Evolutionary conservation across 2,797 vertebrate genomes (phyloP).

Genomic region (Eospalax fontanierii): DNA sequence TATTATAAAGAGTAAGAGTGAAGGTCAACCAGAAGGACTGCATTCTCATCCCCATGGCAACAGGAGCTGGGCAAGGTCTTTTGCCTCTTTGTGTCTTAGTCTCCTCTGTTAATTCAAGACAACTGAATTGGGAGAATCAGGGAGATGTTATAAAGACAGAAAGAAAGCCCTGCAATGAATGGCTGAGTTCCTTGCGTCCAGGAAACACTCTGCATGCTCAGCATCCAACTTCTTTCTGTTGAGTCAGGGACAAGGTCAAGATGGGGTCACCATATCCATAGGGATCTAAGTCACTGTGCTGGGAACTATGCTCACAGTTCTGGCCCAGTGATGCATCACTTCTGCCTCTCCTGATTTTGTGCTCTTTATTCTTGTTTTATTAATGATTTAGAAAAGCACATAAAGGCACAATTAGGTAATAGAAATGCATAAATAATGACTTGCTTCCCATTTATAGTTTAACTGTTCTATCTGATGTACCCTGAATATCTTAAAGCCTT

Average conservation of each 20-base stretch:
- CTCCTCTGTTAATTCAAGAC: background rate
- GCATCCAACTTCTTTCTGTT: background rate
- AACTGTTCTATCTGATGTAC: background rate
- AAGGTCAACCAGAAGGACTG: background rate
- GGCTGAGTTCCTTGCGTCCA: rapidly evolving
- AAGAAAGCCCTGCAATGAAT: background rate
- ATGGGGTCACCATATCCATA: background rate
- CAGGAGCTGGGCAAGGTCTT: background rate
- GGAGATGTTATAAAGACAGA: background rate
- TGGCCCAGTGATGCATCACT: background rate
- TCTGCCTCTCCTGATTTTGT: background rate
- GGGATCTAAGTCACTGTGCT: background rate
- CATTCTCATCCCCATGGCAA: background rate
- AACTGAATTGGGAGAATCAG: too few relatives aligned
- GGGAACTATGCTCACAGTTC: rapidly evolving
- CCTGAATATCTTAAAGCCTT: background rate
- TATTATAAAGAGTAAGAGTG: background rate
- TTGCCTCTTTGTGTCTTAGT: background rate
- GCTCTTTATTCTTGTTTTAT: background rate
- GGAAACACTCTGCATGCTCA: rapidly evolving
- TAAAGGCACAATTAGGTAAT: background rate
- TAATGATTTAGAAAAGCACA: background rate
- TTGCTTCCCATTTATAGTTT: background rate
- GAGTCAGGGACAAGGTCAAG: too few relatives aligned
- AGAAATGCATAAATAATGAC: background rate